Percentiles rank a stretch among this genome's conserved stretches.
Evolutionary conservation across 1,140 invertebrate species (phyloP).

Genomic region (Nylanderia fulva): DNA sequence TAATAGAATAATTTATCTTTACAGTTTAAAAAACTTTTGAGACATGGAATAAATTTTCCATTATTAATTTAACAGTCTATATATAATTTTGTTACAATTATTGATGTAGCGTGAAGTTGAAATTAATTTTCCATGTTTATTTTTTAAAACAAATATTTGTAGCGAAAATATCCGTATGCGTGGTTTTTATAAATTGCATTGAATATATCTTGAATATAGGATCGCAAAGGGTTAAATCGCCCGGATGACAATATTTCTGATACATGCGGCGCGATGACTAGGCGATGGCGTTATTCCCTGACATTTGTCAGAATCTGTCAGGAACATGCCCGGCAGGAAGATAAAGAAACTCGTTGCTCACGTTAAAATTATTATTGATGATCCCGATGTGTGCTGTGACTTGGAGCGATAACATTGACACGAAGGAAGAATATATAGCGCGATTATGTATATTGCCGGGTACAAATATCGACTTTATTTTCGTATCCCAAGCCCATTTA

Average conservation of each 20-base stretch:
- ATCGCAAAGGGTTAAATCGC: neutral
- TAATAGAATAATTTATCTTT: neutral
- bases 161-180: neutral
- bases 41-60: neutral
- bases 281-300: constrained; percentile 20
- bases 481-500: neutral
- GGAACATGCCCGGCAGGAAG: neutral
- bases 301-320: constrained; percentile 42
- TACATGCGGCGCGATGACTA: constrained; percentile 25
- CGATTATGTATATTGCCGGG: neutral
- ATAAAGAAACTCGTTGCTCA: constrained; percentile 44
- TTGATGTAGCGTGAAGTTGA: neutral
- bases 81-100: neutral
- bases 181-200: constrained; percentile 7
- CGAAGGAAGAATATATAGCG: neutral
- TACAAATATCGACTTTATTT: neutral
- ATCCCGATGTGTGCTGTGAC: constrained; percentile 16
- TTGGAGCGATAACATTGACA: neutral
- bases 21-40: neutral
- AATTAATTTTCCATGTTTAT: neutral
- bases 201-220: neutral
- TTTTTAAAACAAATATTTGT: neutral
- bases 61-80: neutral
- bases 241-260: constrained; percentile 15
- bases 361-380: constrained; percentile 55